Percentiles rank a stretch among this genome's conserved stretches.
Evolutionary conservation across 1,140 invertebrate genomes (phyloP).

Genomic region (Drosophila lacteicornis): DNA sequence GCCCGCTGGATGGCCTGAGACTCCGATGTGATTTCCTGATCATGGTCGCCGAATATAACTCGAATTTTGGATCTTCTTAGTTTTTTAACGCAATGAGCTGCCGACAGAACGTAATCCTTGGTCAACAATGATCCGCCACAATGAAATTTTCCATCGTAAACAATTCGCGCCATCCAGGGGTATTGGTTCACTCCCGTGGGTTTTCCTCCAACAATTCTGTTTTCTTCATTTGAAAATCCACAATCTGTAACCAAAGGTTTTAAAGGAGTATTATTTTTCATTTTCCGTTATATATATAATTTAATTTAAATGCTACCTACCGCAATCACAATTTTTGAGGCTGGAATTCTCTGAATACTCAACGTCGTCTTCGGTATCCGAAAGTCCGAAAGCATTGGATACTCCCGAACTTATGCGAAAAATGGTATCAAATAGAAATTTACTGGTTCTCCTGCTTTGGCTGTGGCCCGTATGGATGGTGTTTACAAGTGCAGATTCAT

Average conservation of each 20-base stretch:
- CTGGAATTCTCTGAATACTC: conserved; percentile 83
- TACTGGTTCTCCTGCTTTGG: conserved; percentile 84
- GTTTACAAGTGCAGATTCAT: conserved; percentile 47
- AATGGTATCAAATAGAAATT: conserved; percentile 88
- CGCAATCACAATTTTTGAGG: conserved; percentile 87
- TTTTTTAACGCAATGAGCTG: conserved; percentile 90
- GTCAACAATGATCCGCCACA: conserved; percentile 94
- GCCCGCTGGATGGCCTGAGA: conserved; percentile 91
- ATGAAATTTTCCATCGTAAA: conserved; percentile 95
- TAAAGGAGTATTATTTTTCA: not conserved
- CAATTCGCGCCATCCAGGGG: conserved; percentile 92
- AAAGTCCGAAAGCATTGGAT: conserved; percentile 84
- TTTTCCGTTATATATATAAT: not conserved
- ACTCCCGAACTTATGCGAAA: conserved; percentile 86
- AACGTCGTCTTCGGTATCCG: conserved; percentile 85
- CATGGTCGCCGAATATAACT: conserved; percentile 92
- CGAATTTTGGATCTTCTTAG: conserved; percentile 91
- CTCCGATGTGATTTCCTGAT: conserved; percentile 91
- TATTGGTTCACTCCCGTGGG: conserved; percentile 92
- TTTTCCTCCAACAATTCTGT: conserved; percentile 89
- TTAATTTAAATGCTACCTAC: conserved; percentile 82
- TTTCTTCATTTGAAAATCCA: conserved; percentile 90
- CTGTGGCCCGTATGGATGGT: conserved; percentile 30
- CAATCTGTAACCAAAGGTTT: conserved; percentile 87
- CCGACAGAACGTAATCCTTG: conserved; percentile 89